A percentile compares a stretch with the other conserved stretches of the same genome.
phyloP scores from a whole-genome alignment of 2,888 invertebrate genomes.

The Rambutsinella grinnellia region DNA sequence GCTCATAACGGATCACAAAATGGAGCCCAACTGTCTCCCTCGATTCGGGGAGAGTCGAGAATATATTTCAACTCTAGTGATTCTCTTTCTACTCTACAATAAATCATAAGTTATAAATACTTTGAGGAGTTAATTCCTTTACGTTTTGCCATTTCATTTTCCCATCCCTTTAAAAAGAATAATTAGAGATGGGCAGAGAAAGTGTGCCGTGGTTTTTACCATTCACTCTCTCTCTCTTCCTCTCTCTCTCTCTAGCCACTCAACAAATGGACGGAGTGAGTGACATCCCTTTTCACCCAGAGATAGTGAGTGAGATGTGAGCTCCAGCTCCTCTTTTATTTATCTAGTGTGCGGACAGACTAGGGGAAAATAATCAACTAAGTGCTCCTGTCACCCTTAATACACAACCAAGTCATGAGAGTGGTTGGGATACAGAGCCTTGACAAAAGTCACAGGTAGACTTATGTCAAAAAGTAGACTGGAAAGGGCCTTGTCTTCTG shows the following conservation, averaged over 20 bases:
- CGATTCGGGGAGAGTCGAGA: too few species aligned
- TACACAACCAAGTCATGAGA: slow-evolving; percentile 38
- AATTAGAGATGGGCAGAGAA: slow-evolving; percentile 10
- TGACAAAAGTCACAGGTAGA: background rate
- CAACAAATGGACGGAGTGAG: background rate
- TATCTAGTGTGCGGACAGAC: slow-evolving; percentile 18
- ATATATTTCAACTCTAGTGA: too few species aligned
- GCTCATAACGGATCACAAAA: too few species aligned
- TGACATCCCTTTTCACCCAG: background rate
- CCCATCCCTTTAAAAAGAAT: too few species aligned
- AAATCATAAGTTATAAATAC: too few species aligned
- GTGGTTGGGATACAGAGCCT: too few species aligned
- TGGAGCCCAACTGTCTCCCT: too few species aligned
- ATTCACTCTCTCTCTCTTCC: too few species aligned
- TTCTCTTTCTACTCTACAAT: too few species aligned
- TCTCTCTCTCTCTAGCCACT: too few species aligned
- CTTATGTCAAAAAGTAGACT: background rate
- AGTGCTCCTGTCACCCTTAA: slow-evolving; percentile 61
- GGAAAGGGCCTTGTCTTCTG: background rate
- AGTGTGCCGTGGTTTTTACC: background rate
- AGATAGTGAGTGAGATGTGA: background rate
- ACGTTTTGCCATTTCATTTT: too few species aligned
- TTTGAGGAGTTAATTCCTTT: too few species aligned
- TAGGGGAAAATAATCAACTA: slow-evolving; percentile 61
- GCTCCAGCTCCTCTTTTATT: slow-evolving; percentile 25